A percentile compares a stretch with the other conserved stretches of the same genome.
Conservation (phyloP, 2,113 vertebrate species). For the Strigops habroptila region DNA sequence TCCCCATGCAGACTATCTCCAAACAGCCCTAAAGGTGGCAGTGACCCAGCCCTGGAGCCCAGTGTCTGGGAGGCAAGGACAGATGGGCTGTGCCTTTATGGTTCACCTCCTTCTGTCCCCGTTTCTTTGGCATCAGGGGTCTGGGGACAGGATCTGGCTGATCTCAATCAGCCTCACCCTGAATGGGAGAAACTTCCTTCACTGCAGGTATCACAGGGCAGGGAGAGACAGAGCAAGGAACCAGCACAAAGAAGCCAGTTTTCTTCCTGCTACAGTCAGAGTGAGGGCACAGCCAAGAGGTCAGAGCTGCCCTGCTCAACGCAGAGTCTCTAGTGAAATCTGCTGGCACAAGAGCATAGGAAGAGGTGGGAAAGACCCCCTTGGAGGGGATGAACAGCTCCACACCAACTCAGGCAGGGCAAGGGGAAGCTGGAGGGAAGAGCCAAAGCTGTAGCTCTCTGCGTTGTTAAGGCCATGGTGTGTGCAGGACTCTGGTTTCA, state of each 20-base stretch:
- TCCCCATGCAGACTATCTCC: neutral
- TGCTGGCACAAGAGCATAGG: neutral
- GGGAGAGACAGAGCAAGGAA: neutral
- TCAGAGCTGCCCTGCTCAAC: neutral
- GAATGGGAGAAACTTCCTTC: neutral
- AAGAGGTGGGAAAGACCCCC: neutral
- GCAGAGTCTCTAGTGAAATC: neutral
- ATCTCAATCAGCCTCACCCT: neutral
- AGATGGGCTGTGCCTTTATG: too few relatives aligned
- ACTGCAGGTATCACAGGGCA: neutral
- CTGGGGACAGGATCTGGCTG: neutral
- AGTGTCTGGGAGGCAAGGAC: neutral
- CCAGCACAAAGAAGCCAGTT: neutral
- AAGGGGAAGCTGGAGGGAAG: neutral
- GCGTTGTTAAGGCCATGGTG: neutral
- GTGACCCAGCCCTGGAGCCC: neutral
- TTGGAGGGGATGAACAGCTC: neutral
- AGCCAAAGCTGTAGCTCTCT: neutral
- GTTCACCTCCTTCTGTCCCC: neutral
- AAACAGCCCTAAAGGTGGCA: neutral
- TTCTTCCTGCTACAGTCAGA: neutral
- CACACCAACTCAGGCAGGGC: neutral
- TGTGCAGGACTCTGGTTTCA: neutral
- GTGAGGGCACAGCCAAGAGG: neutral
- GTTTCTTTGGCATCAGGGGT: neutral